Evolutionary conservation across 1,140 invertebrate genomes (phyloP), one percentile per base, ranked within the genome.

Genomic region (Lysiphlebus fabarum): DNA sequence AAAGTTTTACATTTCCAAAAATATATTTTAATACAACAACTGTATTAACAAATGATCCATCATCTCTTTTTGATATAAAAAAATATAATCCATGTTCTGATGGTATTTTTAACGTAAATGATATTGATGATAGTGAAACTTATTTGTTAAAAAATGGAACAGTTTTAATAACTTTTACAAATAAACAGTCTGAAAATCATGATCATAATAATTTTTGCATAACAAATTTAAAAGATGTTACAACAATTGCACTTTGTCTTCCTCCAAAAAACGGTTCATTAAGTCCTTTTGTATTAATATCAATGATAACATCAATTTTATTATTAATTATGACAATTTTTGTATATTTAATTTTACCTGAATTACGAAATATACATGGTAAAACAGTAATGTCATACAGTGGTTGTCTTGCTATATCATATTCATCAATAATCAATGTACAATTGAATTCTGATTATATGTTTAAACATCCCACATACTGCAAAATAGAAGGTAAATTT

Each of bases 301-400:
- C 54, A 3, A 82, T 90, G 73, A 67, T 86, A 1, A 73, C 88
- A 9, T 89, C 87, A 0, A 80, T 86, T 11, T 84, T 86, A 7
- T 89, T 89, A 67, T 77, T 89, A 38, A 59, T 86, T 40, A 74
- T 81, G 2, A 90, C 88, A 3, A 86, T 89, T 58, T 51, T 87
- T 37, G 85, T 89, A 0, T 90, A 90, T 67, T 80, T 84, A 1
- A 65, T 86, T 9, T 77, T 90, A 17, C 84, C 83, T 0, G 87
- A 89, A 54, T 70, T 88, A 9, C 67, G 82, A 5, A 89, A 87
- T 70, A 75, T 89, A 10, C 87, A 89, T 61, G 87, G 87, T 6
- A 81, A 84, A 71, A 85, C 83, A 1, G 71, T 89, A 17, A 85
- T 88, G 78, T 83, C 82, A 48, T 88, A 89, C 65, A 82, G 87